These are phyloP conservation scores for Aplochiton taeniatus DNA, from an alignment of 2,797 vertebrate species.

Conservation along the genomic window DNA sequence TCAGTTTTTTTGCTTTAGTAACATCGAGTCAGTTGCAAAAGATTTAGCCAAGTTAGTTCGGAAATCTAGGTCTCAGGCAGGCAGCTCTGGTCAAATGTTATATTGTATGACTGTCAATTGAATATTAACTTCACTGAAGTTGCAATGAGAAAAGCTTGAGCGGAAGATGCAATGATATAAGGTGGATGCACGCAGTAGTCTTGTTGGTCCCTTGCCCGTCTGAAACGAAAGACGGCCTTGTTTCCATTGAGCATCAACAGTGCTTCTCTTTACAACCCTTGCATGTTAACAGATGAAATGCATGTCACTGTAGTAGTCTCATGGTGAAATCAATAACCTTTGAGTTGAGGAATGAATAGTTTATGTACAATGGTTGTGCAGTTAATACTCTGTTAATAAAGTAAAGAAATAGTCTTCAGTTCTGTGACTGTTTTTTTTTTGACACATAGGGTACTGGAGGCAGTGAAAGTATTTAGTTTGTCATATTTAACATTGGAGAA, in stretches of 20 bases:
- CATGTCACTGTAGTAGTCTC: conserved; percentile 1
- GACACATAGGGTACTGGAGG: too few species aligned
- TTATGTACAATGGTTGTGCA: too few species aligned
- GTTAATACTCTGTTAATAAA: too few species aligned
- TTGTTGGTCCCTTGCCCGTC: conserved; percentile 34
- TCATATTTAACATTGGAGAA: too few species aligned
- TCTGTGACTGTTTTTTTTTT: conserved; percentile 38
- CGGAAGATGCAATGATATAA: conserved; percentile 26
- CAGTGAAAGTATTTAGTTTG: too few species aligned
- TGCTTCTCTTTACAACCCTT: conserved; percentile 40
- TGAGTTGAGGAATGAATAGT: neutral
- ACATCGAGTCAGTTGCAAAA: conserved; percentile 42
- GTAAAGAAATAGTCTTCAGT: conserved; percentile 6
- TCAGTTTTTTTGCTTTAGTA: conserved; percentile 50
- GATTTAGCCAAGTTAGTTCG: conserved; percentile 30
- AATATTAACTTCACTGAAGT: conserved; percentile 73
- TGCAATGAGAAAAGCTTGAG: conserved; percentile 44
- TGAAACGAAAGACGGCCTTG: neutral
- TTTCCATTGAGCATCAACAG: conserved; percentile 29
- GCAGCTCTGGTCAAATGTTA: conserved; percentile 64
- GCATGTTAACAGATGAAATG: conserved; percentile 33
- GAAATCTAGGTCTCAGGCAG: conserved; percentile 47
- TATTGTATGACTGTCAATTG: conserved; percentile 30
- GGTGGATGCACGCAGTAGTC: conserved; percentile 46
- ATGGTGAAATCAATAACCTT: conserved; percentile 14